Base-by-base conservation (phyloP, 2,113 vertebrate species). In the Trematocara zebra region DNA sequence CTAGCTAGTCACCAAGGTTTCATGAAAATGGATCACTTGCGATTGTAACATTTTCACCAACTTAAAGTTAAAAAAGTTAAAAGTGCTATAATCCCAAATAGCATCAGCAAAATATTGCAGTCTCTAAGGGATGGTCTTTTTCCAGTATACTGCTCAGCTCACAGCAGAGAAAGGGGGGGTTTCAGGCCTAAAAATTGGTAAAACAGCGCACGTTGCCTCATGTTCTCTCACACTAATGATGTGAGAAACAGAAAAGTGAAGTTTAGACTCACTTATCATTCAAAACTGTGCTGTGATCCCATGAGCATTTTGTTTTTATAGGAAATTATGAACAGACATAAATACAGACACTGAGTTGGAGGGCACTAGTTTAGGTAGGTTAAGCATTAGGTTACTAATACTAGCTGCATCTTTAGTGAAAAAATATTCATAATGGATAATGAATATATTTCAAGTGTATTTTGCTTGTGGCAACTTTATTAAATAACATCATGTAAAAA, bases 311-410 rank as follows among this genome's bases (percentile, higher is more conserved):
- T 67, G n/a, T 14, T 20, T 69, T 69, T 23, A 8, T 69, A 8
- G 35, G n/a, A 6, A 40, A 37, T n/a, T 64, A 37, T 37, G 31
- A 67, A 42, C 35, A 69, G 11, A 0, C 0, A 61, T 61, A 61
- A 37, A 37, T 0, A 67, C 35, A 67, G 11, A 67, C 1, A 67
- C n/a, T 67, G 18, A 0, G n/a, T 23, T 69, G n/a, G 35, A 0
- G 0, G 5, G 3, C 6, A 7, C 18, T 64, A n/a, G 9, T 11
- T 64, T 35, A n/a, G 59, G 59, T 11, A 64, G 17, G 31, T 35
- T 69, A 40, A 20, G 1, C 1, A 53, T n/a, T 35, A 53, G 20
- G 18, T 17, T 26, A 15, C 18, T 53, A 26, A 20, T 26, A 35
- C 15, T 78, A n/a, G 57, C 57, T 35, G 31, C 23, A 74, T 3